Conservation (phyloP, 2,113 vertebrate species). For the Hippoglossus stenolepis region DNA sequence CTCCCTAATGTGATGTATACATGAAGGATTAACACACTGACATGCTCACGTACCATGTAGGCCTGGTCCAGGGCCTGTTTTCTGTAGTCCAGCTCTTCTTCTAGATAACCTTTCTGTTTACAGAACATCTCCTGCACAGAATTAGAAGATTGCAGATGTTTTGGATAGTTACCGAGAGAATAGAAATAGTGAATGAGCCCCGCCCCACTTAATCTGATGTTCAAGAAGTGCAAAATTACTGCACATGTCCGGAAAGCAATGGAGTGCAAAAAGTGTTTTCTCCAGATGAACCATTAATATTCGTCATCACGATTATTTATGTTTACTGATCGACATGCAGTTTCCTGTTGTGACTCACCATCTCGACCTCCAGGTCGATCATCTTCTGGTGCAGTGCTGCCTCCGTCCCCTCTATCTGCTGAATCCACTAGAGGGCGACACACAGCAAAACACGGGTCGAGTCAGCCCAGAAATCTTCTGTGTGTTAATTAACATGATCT, state of each 20-base stretch:
- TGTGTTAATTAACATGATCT: background rate
- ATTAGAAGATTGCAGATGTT: too few relatives aligned
- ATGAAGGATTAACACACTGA: background rate
- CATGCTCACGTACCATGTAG: slow-evolving; percentile 88
- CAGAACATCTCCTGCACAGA: slow-evolving; percentile 94
- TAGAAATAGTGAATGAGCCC: background rate
- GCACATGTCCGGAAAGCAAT: too few relatives aligned
- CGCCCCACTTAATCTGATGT: too few relatives aligned
- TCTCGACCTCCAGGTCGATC: slow-evolving; percentile 97
- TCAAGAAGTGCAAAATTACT: too few relatives aligned
- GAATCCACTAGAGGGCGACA: slow-evolving; percentile 91
- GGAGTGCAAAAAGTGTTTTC: too few relatives aligned
- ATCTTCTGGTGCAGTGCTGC: slow-evolving; percentile 98
- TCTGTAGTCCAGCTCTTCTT: slow-evolving; percentile 97
- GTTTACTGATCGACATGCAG: background rate
- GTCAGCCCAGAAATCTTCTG: background rate
- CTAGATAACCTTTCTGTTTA: slow-evolving; percentile 98
- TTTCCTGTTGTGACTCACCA: slow-evolving; percentile 83
- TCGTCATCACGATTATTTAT: too few relatives aligned
- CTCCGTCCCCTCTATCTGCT: slow-evolving; percentile 98
- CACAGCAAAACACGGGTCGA: slow-evolving; percentile 29
- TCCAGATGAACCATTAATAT: too few relatives aligned
- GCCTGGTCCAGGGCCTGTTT: slow-evolving; percentile 98
- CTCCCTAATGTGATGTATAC: background rate
- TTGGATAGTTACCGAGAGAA: background rate